Evolutionary conservation across 2,888 invertebrate genomes (phyloP).

Genomic region (Watsonalla binaria): DNA sequence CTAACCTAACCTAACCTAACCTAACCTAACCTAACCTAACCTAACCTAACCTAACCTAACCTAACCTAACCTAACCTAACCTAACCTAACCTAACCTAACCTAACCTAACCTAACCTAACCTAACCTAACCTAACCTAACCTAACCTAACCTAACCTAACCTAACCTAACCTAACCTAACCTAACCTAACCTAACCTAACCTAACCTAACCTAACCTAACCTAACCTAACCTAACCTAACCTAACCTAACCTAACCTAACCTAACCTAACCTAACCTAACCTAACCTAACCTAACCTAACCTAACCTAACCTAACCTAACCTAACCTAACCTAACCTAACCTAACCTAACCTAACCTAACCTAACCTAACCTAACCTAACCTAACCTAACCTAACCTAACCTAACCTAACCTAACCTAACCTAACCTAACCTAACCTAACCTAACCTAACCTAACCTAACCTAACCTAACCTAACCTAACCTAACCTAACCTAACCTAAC

Average conservation of each 20-base stretch:
- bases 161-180: conserved; percentile 6
- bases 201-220: not conserved
- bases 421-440: conserved; percentile 17
- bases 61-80: not conserved
- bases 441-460: not conserved
- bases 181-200: conserved; percentile 7
- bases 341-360: conserved; percentile 2
- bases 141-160: conserved; percentile 1
- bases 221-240: not conserved
- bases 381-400: conserved; percentile 15
- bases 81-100: conserved; percentile 1
- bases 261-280: not conserved
- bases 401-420: conserved; percentile 15
- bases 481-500: too few species aligned
- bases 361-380: conserved; percentile 10
- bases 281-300: conserved; percentile 1
- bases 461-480: too few species aligned
- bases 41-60: conserved; percentile 2
- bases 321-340: conserved; percentile 2
- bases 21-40: conserved; percentile 7
- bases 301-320: conserved; percentile 2
- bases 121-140: not conserved
- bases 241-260: conserved; percentile 1
- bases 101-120: conserved; percentile 1
- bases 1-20: conserved; percentile 8